Evolutionary conservation across 2,113 vertebrate genomes (phyloP), one percentile per base, ranked within the genome.

Genomic region (Lipophrys pholis): DNA sequence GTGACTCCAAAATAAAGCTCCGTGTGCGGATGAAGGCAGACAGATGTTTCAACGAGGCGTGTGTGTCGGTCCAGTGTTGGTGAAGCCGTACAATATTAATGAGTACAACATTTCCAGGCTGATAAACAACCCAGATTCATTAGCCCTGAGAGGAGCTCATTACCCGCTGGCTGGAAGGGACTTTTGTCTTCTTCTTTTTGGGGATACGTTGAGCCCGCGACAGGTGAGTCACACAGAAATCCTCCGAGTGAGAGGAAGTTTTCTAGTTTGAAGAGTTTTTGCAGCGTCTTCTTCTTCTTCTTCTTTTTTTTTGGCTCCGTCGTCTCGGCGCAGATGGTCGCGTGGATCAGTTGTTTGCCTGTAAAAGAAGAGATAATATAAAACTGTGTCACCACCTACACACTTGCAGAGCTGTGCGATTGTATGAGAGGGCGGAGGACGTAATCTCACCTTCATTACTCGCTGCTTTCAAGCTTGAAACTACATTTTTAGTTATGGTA

Each of bases 21-120:
- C n/a, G 41, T 39, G 56, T 49, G 15, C 41, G 41, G 53, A 69
- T 68, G 78, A 69, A 42, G n/a, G 50, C 10, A 76, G 74, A 87
- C 84, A 82, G 81, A 87, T 87, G 85, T 79, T 78, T 63, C 53
- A n/a, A 69, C 45, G 65, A 76, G 46, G 77, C 65, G 69, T 12
- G 3, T 51, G 62, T 17, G 15, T 48, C 69, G 74, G 56, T 52
- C n/a, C 5, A 57, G 63, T 71, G 78, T 76, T 72, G 69, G 81
- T 69, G 78, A 67, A 72, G 53, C 65, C 43, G 80, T 87, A 67
- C 63, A 88, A 89, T 90, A 89, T 89, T 88, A 91, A 89, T 83
- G 85, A 88, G 86, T 56, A 66, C 65, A 68, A 83, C 72, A 84
- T 84, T 89, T 85, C 69, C 75, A 59, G 17, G 50, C 60, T 77